Conservation (phyloP, 2,888 invertebrate genomes). For the Drosophila monieri region DNA sequence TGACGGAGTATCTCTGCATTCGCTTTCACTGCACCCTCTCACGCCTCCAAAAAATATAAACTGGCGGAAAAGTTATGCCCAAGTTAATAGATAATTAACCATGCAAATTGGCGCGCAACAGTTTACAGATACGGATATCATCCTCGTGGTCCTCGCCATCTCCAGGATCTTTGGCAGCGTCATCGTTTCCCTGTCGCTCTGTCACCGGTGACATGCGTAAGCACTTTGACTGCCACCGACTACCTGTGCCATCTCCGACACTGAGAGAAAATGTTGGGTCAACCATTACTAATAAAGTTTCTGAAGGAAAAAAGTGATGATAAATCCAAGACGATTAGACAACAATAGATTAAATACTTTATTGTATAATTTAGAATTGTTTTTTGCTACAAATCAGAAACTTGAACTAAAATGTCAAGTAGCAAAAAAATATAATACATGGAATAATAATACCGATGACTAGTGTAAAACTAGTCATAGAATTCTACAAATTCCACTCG, state of each 20-base stretch:
- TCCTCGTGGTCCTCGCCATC: constrained; percentile 31
- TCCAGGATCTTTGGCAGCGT: constrained; percentile 26
- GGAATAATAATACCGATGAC: not conserved
- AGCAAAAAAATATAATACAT: not conserved
- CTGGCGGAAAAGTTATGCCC: constrained; percentile 67
- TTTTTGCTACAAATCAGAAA: not conserved
- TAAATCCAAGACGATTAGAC: no score
- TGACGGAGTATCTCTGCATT: constrained; percentile 14
- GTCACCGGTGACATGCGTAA: constrained; percentile 48
- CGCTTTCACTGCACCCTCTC: constrained; percentile 16
- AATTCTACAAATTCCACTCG: not conserved
- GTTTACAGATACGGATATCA: constrained; percentile 68
- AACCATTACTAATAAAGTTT: not conserved
- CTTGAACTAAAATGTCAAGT: not conserved
- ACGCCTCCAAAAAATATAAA: not conserved
- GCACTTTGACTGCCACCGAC: constrained; percentile 39
- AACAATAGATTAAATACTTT: no score
- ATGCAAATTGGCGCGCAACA: constrained; percentile 76
- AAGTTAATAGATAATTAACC: constrained; percentile 79
- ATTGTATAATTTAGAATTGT: no score
- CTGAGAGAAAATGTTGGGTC: constrained; percentile 1
- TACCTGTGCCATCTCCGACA: constrained; percentile 9
- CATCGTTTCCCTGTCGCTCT: constrained; percentile 30
- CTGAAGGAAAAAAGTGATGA: not conserved
- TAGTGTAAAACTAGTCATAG: not conserved